Evolutionary conservation across 2,113 vertebrate species (phyloP).

Genomic region (Ariopsis seemanni): DNA sequence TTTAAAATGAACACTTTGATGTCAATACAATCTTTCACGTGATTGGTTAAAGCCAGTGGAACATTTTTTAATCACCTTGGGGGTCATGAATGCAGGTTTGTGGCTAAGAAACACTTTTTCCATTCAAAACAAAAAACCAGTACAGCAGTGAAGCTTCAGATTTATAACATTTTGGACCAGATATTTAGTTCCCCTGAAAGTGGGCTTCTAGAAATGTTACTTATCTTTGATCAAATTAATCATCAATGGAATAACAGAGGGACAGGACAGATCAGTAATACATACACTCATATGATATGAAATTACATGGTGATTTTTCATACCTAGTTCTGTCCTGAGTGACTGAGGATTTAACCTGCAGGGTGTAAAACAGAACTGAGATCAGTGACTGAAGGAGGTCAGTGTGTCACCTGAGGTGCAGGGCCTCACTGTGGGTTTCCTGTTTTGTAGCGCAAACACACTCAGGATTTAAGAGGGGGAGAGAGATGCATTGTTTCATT

Average conservation of each 20-base stretch:
- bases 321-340: too few species aligned
- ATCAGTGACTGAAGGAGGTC: background rate
- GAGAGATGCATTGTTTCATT: too few species aligned
- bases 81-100: too few species aligned
- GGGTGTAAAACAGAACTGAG: background rate
- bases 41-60: background rate
- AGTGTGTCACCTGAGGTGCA: background rate
- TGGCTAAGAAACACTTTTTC: too few species aligned
- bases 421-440: background rate
- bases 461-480: too few species aligned
- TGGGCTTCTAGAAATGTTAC: background rate
- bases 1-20: background rate
- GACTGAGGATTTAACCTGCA: background rate
- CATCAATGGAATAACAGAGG: background rate
- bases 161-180: too few species aligned
- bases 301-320: background rate
- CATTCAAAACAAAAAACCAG: too few species aligned
- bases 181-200: too few species aligned
- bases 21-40: background rate
- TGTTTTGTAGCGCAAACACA: background rate
- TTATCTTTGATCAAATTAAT: background rate
- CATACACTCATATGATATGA: background rate
- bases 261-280: background rate
- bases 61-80: background rate
- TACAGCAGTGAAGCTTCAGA: too few species aligned